Evolutionary conservation across 1,140 invertebrate species (phyloP).

Genomic region (Meloidogyne floridensis): DNA sequence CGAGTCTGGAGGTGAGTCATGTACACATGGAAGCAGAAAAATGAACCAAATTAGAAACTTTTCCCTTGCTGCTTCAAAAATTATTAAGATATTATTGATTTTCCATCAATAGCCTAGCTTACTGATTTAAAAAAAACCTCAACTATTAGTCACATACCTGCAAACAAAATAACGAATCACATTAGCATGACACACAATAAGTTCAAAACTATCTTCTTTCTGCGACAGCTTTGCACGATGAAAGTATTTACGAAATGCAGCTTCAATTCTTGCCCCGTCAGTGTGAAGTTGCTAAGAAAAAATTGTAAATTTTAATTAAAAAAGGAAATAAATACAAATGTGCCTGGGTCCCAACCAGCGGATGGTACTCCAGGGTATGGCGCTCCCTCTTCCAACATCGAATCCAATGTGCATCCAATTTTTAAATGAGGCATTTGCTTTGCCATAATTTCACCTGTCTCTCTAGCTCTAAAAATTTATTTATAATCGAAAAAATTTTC

Average conservation of each 20-base stretch:
- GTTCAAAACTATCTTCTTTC: conserved; percentile 81
- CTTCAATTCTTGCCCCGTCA: conserved; percentile 92
- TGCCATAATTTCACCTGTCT: conserved; percentile 83
- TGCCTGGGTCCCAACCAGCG: neutral
- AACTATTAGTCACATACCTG: too few species aligned
- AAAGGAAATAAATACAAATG: too few species aligned
- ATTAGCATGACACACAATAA: conserved; percentile 95
- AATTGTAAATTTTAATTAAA: too few species aligned
- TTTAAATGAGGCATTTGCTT: conserved; percentile 67
- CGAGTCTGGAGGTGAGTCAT: too few species aligned
- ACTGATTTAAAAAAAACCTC: too few species aligned
- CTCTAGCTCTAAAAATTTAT: conserved; percentile 72
- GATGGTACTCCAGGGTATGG: conserved; percentile 72
- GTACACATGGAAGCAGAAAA: too few species aligned
- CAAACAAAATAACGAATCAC: conserved; percentile 62
- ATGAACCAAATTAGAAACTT: too few species aligned
- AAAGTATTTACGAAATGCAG: conserved; percentile 90
- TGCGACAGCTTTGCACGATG: conserved; percentile 82
- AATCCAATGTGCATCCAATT: conserved; percentile 32
- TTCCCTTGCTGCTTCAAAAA: too few species aligned
- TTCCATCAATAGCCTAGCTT: conserved; percentile 9
- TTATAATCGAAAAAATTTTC: too few species aligned
- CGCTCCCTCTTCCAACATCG: conserved; percentile 84
- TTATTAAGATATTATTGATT: neutral
- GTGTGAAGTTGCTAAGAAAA: conserved; percentile 74